Conservation (phyloP, 2,888 invertebrate species). For the Conchocele bisecta region DNA sequence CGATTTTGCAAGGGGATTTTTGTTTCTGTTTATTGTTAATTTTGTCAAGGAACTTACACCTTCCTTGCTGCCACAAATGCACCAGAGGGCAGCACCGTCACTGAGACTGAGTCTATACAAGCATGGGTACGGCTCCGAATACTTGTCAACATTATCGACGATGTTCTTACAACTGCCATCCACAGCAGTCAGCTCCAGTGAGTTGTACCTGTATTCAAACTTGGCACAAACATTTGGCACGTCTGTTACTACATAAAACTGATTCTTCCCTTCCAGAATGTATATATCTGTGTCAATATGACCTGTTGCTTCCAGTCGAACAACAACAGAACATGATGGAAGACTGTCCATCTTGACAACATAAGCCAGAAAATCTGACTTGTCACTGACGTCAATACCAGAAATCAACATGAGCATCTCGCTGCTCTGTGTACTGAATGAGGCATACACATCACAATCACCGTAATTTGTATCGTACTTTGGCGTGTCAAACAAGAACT, state of each 20-base stretch:
- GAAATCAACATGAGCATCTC: no score
- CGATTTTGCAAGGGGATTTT: conserved; percentile 2
- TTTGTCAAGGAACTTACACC: conserved; percentile 42
- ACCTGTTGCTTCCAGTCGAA: no score
- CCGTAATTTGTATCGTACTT: no score
- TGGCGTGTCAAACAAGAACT: no score
- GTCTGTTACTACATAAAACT: conserved; percentile 31
- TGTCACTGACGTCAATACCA: no score
- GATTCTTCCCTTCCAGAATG: conserved; percentile 29
- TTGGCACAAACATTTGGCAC: conserved; percentile 23
- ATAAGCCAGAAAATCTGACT: no score
- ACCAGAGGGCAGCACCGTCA: conserved; percentile 35
- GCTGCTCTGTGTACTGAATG: no score
- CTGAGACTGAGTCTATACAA: conserved; percentile 22
- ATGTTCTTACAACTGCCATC: neutral
- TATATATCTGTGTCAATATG: no score
- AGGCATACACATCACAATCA: no score
- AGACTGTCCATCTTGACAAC: no score
- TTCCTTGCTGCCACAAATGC: conserved; percentile 40
- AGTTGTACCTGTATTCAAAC: conserved; percentile 48
- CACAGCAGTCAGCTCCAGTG: conserved; percentile 17
- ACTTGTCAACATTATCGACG: conserved; percentile 23
- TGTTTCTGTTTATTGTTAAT: conserved; percentile 24
- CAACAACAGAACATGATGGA: no score
- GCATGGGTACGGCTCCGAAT: conserved; percentile 34